Base-by-base conservation (phyloP, 2,113 vertebrate species). In the Sinocyclocheilus anshuiensis region DNA sequence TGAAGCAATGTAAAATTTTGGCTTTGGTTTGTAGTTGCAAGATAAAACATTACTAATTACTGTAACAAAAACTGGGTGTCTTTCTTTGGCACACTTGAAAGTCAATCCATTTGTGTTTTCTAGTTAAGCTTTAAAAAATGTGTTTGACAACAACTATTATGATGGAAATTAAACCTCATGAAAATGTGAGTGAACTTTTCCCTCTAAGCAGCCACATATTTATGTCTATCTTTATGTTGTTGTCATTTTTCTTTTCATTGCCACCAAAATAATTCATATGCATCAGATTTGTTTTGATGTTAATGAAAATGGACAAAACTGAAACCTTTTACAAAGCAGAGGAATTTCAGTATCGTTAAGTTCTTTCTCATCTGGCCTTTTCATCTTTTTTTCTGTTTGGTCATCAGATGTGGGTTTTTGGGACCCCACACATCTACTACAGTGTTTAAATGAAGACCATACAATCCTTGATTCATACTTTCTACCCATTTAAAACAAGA, bases 351-450 rank as follows among this genome's bases (percentile, higher is more conserved):
- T 61, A 16, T 63, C 57, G 24, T 24, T 80, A 80, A 24, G 29
- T 15, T 79, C 55, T 59, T 57, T 53, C 16, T 76, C 76, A 77
- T 55, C 24, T 77, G 76, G 48, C 26, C 55, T 78, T 78, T 53
- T 77, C 75, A 77, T 59, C 29, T 48, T 59, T 39, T 77, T 26
- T n/a, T 80, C 13, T 67, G 79, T 67, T 48, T 67, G 39, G 39
- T 29, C 6, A 24, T 80, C 20, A 45, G 22, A 63, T 78, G 29
- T 78, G 9, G 63, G 39, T 81, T 53, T 80, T 18, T 13, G 11
- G n/a, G 74, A 86, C 79, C 48, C 50, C 84, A 88, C 80, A 86
- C 79, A 88, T 59, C n/a, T 65, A 9, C n/a, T 36, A 57, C 26
- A 26, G 59, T 82, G 50, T 87, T 87, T 87, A 79, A 50, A 84